A percentile compares a stretch with the other conserved stretches of the same genome.
Evolutionary conservation across 1,140 invertebrate genomes (phyloP).

Genomic region (Octopus sinensis): DNA sequence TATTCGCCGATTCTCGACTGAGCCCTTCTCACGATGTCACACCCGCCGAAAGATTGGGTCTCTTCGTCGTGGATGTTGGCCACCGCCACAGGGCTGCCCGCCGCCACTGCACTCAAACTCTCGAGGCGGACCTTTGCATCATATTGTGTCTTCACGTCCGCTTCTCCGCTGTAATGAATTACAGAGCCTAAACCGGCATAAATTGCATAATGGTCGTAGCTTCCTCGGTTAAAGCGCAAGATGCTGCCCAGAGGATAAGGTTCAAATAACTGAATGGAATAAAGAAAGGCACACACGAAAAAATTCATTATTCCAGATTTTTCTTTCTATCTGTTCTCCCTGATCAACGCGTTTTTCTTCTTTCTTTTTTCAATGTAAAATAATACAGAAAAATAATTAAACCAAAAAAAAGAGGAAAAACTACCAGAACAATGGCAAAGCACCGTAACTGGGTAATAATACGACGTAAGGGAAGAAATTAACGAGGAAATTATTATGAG

Average conservation of each 20-base stretch:
- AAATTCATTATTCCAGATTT: not conserved
- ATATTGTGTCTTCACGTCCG: not conserved
- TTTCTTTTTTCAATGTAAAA: too few species aligned
- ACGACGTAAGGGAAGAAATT: too few species aligned
- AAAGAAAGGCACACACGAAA: not conserved
- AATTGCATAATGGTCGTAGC: not conserved
- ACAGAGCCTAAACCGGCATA: not conserved
- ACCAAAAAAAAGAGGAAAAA: too few species aligned
- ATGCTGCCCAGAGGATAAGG: not conserved
- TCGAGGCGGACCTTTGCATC: not conserved
- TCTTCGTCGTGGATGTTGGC: not conserved
- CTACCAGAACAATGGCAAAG: too few species aligned
- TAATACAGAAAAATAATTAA: too few species aligned
- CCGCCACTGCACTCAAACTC: not conserved
- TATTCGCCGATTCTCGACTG: constrained; percentile 27
- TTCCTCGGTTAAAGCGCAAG: not conserved
- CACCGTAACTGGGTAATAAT: too few species aligned
- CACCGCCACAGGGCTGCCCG: not conserved
- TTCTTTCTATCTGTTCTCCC: not conserved
- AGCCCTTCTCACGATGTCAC: constrained; percentile 29
- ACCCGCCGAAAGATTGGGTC: not conserved
- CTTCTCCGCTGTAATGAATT: not conserved
- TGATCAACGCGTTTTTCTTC: too few species aligned
- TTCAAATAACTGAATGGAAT: not conserved
- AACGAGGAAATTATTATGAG: too few species aligned